These are phyloP conservation scores for Montifringilla adamsi DNA, from an alignment of 2,113 vertebrate species.

Conservation along the genomic window DNA sequence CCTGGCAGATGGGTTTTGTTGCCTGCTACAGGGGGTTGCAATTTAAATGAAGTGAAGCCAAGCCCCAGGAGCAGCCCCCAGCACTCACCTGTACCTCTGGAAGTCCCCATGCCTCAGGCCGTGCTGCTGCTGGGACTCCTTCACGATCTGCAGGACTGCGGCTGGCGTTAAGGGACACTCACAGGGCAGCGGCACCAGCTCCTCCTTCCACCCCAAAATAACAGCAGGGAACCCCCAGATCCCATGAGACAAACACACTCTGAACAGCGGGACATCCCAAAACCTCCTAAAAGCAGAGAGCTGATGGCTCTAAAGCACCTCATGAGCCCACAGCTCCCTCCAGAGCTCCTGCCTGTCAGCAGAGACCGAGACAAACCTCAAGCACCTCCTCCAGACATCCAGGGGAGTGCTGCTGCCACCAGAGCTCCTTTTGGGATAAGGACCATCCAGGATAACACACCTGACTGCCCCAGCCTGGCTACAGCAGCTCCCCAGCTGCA, in stretches of 20 bases:
- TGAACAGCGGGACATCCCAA: neutral
- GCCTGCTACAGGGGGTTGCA: neutral
- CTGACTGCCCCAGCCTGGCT: neutral
- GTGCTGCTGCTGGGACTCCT: conserved; percentile 98
- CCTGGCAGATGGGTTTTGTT: neutral
- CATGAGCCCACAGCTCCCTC: neutral
- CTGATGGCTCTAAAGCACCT: neutral
- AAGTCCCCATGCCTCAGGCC: conserved; percentile 95
- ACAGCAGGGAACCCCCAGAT: neutral
- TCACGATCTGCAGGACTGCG: conserved; percentile 94
- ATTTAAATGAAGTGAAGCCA: neutral
- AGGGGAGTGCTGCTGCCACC: fast-evolving
- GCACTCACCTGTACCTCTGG: conserved; percentile 93
- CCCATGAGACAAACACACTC: neutral
- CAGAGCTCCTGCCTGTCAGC: neutral
- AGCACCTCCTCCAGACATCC: neutral
- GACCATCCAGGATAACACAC: neutral
- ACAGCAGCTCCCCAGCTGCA: fast-evolving
- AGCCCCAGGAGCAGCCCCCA: neutral
- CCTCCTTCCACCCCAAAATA: neutral
- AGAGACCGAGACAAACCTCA: neutral
- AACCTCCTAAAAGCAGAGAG: neutral
- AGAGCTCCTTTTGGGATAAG: neutral
- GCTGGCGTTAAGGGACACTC: conserved; percentile 70
- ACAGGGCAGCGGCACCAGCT: neutral